Conservation (phyloP, 2,113 vertebrate genomes). For the Tenebrosternarchus preto region DNA sequence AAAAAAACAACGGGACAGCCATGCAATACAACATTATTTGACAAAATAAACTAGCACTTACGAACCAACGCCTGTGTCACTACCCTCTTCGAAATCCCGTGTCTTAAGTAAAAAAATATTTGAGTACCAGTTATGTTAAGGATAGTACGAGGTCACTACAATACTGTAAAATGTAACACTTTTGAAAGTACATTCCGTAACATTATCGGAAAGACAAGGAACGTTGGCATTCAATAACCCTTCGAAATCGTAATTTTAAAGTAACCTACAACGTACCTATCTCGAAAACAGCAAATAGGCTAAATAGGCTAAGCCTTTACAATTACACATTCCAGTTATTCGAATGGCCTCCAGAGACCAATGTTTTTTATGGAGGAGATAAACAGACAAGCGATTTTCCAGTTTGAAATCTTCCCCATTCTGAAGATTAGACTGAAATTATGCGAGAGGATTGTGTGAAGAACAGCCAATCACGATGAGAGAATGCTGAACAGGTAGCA, state of each 20-base stretch:
- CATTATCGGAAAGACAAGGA: neutral
- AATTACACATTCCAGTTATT: no score
- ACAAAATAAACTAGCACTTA: no score
- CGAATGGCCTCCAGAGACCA: no score
- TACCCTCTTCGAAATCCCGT: neutral
- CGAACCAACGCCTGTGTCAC: constrained; percentile 50
- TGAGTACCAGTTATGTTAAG: no score
- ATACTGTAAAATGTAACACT: neutral
- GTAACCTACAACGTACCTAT: no score
- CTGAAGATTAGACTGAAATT: no score
- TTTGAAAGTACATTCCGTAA: neutral
- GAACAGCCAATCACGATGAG: constrained; percentile 65
- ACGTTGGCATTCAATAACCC: neutral
- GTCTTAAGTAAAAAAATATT: neutral
- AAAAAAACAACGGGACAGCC: neutral
- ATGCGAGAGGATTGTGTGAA: no score
- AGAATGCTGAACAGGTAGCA: constrained; percentile 65
- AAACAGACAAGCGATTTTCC: no score
- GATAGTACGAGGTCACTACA: neutral
- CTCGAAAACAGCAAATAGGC: no score
- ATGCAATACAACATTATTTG: neutral
- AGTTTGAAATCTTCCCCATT: no score
- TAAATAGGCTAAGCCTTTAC: no score
- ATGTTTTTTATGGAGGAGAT: no score
- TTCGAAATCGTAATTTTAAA: constrained; percentile 26